These are phyloP conservation scores for Meles meles DNA, from an alignment of 2,113 vertebrate genomes.

Conservation along the genomic window DNA sequence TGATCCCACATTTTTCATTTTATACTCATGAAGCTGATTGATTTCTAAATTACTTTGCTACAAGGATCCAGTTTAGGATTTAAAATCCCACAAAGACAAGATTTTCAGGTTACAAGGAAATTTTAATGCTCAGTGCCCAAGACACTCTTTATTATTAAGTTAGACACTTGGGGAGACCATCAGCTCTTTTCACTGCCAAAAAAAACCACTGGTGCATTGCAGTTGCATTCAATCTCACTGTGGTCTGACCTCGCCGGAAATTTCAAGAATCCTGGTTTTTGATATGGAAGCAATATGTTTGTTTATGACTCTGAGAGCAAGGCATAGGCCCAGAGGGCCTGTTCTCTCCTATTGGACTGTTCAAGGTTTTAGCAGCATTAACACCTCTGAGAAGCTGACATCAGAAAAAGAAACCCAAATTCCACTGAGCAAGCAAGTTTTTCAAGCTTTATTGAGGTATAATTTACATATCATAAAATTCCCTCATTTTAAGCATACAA, in stretches of 20 bases:
- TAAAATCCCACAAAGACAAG: constrained; percentile 44
- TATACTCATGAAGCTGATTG: constrained; percentile 34
- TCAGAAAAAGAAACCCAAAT: constrained; percentile 31
- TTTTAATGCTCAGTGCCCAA: constrained; percentile 48
- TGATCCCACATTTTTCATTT: constrained; percentile 39
- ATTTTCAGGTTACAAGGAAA: constrained; percentile 44
- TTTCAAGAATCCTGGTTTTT: constrained; percentile 66
- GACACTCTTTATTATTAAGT: constrained; percentile 69
- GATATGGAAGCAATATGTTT: constrained; percentile 71
- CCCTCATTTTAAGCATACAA: background rate
- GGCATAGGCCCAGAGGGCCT: constrained; percentile 39
- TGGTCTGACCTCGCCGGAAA: constrained; percentile 37
- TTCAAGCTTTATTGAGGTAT: background rate
- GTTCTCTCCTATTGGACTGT: constrained; percentile 30
- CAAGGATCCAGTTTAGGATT: constrained; percentile 51
- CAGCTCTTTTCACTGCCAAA: constrained; percentile 38
- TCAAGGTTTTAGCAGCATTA: constrained; percentile 35
- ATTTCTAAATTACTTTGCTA: constrained; percentile 60
- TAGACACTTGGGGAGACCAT: constrained; percentile 46
- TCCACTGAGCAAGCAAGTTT: constrained; percentile 8
- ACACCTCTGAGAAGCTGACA: constrained; percentile 47
- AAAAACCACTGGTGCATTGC: constrained; percentile 38
- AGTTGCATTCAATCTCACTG: constrained; percentile 59
- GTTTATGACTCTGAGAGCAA: constrained; percentile 61
- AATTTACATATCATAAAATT: constrained; percentile 39